These are phyloP conservation scores for Choloepus didactylus DNA, from an alignment of 2,797 vertebrate species.

Conservation along the genomic window DNA sequence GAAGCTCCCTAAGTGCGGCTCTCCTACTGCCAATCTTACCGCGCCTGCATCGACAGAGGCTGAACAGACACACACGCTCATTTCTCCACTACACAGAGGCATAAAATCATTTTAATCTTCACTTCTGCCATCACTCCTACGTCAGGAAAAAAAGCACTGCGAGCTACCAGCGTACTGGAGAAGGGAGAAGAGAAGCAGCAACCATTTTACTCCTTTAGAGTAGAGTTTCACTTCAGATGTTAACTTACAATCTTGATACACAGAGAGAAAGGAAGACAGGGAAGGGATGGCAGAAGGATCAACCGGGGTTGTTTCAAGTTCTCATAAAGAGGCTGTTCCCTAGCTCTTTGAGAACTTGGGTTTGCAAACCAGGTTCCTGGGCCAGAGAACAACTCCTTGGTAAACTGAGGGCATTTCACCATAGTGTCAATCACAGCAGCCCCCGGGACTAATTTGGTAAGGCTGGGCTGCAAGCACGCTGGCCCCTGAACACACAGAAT, in stretches of 20 bases:
- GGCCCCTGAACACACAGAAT: background rate
- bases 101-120: background rate
- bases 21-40: background rate
- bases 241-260: background rate
- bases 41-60: background rate
- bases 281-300: background rate
- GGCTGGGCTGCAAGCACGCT: background rate
- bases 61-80: background rate
- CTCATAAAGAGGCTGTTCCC: background rate
- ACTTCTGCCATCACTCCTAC: background rate
- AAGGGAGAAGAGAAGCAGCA: background rate
- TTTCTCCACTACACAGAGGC: background rate
- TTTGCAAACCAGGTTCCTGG: slow-evolving; percentile 33
- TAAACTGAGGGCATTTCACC: slow-evolving; percentile 34
- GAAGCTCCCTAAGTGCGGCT: background rate
- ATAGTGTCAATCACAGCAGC: slow-evolving; percentile 37
- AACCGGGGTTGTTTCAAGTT: background rate
- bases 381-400: slow-evolving; percentile 40
- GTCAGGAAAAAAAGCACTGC: background rate
- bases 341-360: background rate
- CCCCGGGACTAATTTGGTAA: background rate
- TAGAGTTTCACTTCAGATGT: background rate
- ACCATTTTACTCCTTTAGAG: background rate
- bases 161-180: background rate
- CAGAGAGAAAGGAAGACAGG: background rate